Conservation (phyloP, 2,113 vertebrate genomes). For the Eulacestoma nigropectus region DNA sequence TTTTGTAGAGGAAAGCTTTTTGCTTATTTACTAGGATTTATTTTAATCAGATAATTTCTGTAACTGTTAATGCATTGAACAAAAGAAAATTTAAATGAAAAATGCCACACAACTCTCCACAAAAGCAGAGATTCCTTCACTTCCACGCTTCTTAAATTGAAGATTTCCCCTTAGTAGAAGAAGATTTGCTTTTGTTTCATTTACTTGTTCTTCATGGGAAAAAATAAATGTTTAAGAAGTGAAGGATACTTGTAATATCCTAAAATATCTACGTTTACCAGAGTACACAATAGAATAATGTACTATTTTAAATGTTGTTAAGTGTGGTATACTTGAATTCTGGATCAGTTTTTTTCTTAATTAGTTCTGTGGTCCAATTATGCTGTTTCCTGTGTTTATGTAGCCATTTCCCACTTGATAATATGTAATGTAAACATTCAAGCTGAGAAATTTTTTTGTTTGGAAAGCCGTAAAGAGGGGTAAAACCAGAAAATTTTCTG, state of each 20-base stretch:
- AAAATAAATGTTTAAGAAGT: slow-evolving; percentile 3
- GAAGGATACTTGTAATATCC: not conserved
- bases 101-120: not conserved
- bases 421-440: slow-evolving; percentile 46
- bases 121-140: not conserved
- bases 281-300: not conserved
- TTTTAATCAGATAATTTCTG: not conserved
- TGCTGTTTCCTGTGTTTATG: slow-evolving; percentile 61
- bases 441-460: not conserved
- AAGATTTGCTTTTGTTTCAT: not conserved
- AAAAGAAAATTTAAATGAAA: not conserved
- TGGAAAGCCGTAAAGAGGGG: not conserved
- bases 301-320: not conserved
- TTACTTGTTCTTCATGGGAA: not conserved
- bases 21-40: slow-evolving; percentile 15
- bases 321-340: not conserved
- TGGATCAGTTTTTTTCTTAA: not conserved
- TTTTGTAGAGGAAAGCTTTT: slow-evolving; percentile 61
- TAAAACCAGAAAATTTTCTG: not conserved
- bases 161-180: not conserved
- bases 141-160: not conserved
- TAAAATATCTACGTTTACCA: not conserved
- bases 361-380: slow-evolving; percentile 38
- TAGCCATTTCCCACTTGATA: slow-evolving; percentile 58
- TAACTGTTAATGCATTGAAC: not conserved